Evolutionary conservation across 2,888 invertebrate species (phyloP).

Genomic region (Frankliniella intonsa): DNA sequence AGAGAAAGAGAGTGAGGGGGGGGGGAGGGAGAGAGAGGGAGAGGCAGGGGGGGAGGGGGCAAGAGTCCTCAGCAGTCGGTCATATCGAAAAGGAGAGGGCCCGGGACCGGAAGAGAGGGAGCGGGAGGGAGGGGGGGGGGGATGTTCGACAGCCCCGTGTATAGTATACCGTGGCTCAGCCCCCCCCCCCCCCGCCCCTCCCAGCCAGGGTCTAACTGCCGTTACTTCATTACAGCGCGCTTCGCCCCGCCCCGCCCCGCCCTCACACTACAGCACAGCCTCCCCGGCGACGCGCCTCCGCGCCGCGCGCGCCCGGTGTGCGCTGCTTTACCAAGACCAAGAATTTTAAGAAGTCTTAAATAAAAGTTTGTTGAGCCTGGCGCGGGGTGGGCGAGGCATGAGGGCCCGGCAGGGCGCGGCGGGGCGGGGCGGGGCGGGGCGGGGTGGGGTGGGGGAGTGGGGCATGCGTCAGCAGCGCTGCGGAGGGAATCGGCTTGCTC

Average conservation of each 20-base stretch:
- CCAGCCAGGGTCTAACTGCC: no score
- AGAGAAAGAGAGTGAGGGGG: neutral
- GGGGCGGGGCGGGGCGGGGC: neutral
- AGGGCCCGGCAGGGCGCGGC: neutral
- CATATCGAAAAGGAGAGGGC: neutral
- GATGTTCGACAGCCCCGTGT: neutral
- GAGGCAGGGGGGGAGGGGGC: neutral
- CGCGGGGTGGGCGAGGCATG: no score
- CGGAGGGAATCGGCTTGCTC: no score
- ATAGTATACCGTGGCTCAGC: no score
- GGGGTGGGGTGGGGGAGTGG: neutral
- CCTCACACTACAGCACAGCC: neutral
- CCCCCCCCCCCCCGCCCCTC: no score
- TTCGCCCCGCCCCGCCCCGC: no score
- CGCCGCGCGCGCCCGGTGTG: neutral
- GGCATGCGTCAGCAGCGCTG: neutral
- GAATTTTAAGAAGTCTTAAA: slow-evolving; percentile 21
- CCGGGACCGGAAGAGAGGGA: neutral
- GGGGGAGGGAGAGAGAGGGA: neutral
- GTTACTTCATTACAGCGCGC: no score
- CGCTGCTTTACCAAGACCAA: neutral
- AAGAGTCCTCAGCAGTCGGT: neutral
- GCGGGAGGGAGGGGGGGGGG: neutral
- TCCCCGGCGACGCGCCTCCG: neutral
- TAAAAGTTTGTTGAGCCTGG: slow-evolving; percentile 2